Base-by-base conservation (phyloP, 2,888 invertebrate species). In the Chesias legatella region DNA sequence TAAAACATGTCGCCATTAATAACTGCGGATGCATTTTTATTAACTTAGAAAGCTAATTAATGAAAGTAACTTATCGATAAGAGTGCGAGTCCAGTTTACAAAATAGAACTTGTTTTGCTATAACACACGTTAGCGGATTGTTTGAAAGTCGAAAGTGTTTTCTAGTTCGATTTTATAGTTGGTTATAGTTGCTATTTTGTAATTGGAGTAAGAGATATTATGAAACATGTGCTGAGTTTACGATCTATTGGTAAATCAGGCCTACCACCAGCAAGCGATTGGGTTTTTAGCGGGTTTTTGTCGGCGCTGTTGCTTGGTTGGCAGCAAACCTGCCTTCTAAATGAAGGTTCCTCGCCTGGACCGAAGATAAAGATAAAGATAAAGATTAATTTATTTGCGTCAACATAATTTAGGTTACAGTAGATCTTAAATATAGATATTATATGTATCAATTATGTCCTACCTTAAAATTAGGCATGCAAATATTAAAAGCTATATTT, bases 11-110 rank as follows among this genome's bases (percentile, higher is more conserved):
- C n/a, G 2, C 17, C 7, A 30, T 35, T 29, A 39, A 43, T 44
- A 10, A 29, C 36, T 37, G 43, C 36, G 43, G 46, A 37, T 41
- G 48, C 36, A 48, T 47, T 48, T 53, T 51, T 51, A 51, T 31
- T 35, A 44, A 44, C 53, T 26, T 51, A 51, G 53, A 53, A 53
- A 51, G 51, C 46, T 40, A 48, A 53, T 42, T 40, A 45, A 33
- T 23, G 53, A 51, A 51, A 53, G 53, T 38, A 46, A 46, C 36
- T 45, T 45, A 45, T 45, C 40, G 31, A 42, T 42, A 44, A 31
- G 22, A 23, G 23, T 10, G 17, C 28, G 41, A 33, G 25, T 10
- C 33, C 9, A 27, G 36, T 33, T 31, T 34, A 30, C 33, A 21
- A 35, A 35, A 17, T 29, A 17, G 20, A 20, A 34, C 39, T 26